Evolutionary conservation across 2,888 invertebrate genomes (phyloP), one percentile per base, ranked within the genome.

Genomic region (Drosophila gaucha): DNA sequence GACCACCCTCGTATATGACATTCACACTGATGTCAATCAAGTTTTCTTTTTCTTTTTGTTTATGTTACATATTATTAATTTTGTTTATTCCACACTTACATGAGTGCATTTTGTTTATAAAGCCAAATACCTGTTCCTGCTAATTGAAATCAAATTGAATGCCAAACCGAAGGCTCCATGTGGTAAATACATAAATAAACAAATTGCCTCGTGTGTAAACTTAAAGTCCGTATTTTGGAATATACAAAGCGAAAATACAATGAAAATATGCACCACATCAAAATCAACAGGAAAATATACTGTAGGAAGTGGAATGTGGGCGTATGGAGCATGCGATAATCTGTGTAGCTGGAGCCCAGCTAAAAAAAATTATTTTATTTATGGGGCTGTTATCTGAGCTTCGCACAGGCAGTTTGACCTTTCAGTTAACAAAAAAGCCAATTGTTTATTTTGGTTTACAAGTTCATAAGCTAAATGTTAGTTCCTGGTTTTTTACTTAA

Each of bases 111-210:
- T 30, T 51, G 36, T 35, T 55, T 59, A 46, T 14, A 33, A 35
- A 9, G 9, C 33, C 16, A 36, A 46, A 16, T 41, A 60, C 52
- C 55, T 72, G 35, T 62, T 65, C 31, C 41, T 20, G 49, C 28
- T 56, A 67, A 70, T 63, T 16, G 47, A 60, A 70, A 52, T 18
- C 41, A 62, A 63, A 46, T 51, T 41, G 49, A 33, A 55, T 46
- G 24, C 28, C 33, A 20, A 50, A 20, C 36, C 38, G 16, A 31
- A 43, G 28, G 24, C 14, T 67, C n/a, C 41, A 38, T 39, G 47
- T 49, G 38, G 41, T 10, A 35, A 31, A 51, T 46, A 33, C 22
- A 43, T 55, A 83, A 86, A 80, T 73, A 86, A 84, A 84, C 64
- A 79, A 39, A 30, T 8, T 33, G 28, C 12, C 6, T 14, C 46